A percentile compares a stretch with the other conserved stretches of the same genome.
These are phyloP conservation scores for Anser cygnoides DNA, from an alignment of 2,113 vertebrate genomes.

Conservation along the genomic window DNA sequence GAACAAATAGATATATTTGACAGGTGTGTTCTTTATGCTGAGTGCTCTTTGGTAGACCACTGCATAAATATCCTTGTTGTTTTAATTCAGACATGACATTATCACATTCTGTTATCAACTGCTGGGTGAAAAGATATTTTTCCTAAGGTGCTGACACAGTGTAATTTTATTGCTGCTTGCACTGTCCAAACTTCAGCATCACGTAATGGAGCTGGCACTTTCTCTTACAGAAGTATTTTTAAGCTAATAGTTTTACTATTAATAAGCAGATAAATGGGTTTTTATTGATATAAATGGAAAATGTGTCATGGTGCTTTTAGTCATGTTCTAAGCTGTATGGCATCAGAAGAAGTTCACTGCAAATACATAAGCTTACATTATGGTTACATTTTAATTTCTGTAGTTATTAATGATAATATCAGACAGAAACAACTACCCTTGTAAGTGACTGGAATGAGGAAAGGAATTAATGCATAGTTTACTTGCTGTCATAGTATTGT, in stretches of 20 bases:
- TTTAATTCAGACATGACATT: slow-evolving; percentile 11
- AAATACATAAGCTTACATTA: not conserved
- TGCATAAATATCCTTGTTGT: not conserved
- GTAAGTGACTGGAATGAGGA: not conserved
- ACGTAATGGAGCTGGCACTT: not conserved
- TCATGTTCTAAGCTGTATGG: not conserved
- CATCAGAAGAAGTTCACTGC: not conserved
- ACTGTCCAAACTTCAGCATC: not conserved
- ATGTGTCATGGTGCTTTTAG: not conserved
- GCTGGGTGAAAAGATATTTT: not conserved
- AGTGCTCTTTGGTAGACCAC: not conserved
- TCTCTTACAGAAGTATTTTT: not conserved
- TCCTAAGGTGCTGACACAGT: not conserved
- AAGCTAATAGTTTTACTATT: not conserved
- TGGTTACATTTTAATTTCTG: not conserved
- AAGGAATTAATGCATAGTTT: not conserved
- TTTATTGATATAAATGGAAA: slow-evolving; percentile 8
- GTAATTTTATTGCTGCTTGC: not conserved
- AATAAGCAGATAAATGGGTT: not conserved
- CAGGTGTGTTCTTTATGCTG: not conserved
- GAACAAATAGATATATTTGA: not conserved
- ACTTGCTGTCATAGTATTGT: not conserved
- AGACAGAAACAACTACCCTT: not conserved
- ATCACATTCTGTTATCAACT: not conserved
- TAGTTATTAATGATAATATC: not conserved